phyloP scores from a whole-genome alignment of 2,113 vertebrate genomes.

The Tylochromis polylepis region DNA sequence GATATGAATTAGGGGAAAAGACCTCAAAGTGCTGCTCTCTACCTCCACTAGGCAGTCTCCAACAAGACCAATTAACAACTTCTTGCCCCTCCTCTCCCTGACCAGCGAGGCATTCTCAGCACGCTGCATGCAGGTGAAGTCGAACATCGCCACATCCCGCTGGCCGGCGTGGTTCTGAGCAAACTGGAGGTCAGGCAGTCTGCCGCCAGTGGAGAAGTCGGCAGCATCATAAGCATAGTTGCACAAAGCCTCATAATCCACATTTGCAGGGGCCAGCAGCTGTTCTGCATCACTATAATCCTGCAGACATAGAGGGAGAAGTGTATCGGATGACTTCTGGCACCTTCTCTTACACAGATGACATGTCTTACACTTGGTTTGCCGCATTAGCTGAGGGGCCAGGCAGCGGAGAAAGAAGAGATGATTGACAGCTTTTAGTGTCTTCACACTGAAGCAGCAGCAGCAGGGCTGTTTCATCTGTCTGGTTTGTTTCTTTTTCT shows the following conservation, averaged over 20 bases:
- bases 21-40: slow-evolving; percentile 4
- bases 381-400: neutral
- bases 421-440: neutral
- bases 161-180: slow-evolving; percentile 61
- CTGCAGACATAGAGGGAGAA: slow-evolving; percentile 49
- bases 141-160: slow-evolving; percentile 83
- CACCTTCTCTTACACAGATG: neutral
- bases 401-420: neutral
- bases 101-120: slow-evolving; percentile 82
- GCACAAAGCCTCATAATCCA: slow-evolving; percentile 73
- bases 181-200: slow-evolving; percentile 78
- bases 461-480: neutral
- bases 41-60: slow-evolving; percentile 96
- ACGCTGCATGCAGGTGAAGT: slow-evolving; percentile 88
- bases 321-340: neutral
- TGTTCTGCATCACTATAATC: slow-evolving; percentile 72
- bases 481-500: neutral
- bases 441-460: neutral
- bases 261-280: slow-evolving; percentile 75
- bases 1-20: neutral
- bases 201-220: slow-evolving; percentile 77
- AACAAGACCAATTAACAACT: slow-evolving; percentile 78
- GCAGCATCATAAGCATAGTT: slow-evolving; percentile 79
- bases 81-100: slow-evolving; percentile 72
- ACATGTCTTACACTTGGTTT: neutral